Conservation (phyloP, 2,797 vertebrate genomes). For the Lithobates pipiens region DNA sequence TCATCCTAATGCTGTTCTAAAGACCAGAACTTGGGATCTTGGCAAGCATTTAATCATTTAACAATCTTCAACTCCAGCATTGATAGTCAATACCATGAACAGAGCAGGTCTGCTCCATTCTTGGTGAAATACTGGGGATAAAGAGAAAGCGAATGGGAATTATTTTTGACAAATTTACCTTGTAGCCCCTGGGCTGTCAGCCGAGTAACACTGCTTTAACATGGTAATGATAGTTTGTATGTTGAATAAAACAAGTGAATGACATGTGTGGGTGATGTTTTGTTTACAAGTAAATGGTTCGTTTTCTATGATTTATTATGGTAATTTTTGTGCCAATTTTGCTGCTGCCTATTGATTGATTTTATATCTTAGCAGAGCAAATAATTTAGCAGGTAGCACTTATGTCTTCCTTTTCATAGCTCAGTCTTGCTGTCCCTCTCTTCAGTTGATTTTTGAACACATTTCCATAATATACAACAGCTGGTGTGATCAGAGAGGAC, state of each 20-base stretch:
- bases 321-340: slow-evolving; percentile 5
- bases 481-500: neutral
- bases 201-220: neutral
- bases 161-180: neutral
- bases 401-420: neutral
- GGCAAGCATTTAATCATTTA: too few relatives aligned
- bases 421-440: neutral
- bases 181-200: neutral
- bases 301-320: neutral
- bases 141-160: too few relatives aligned
- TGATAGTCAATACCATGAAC: too few relatives aligned
- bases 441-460: neutral
- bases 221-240: neutral
- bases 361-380: neutral
- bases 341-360: neutral
- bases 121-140: too few relatives aligned
- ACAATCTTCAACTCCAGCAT: too few relatives aligned
- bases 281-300: neutral
- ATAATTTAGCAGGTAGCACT: neutral
- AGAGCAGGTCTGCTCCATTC: too few relatives aligned
- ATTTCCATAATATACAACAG: neutral
- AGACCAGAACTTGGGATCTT: too few relatives aligned
- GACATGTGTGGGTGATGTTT: neutral
- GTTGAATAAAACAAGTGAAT: neutral
- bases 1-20: too few relatives aligned